Base-by-base conservation (phyloP, 2,797 vertebrate species). In the Botia almorhae region DNA sequence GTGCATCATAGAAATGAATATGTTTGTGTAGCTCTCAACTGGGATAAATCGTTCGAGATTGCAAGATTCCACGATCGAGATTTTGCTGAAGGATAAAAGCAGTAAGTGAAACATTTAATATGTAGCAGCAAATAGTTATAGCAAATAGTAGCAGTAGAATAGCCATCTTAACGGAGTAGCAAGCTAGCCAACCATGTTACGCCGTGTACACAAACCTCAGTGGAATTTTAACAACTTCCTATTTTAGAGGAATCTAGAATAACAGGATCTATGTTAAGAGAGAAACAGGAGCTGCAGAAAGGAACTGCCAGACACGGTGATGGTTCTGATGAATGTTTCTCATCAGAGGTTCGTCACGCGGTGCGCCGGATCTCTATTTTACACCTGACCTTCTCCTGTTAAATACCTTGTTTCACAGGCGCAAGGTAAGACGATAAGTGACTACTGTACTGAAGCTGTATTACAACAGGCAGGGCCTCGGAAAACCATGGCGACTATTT, bases 321-420 rank as follows among this genome's bases (percentile, higher is more conserved):
- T 78, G 85, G 89, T 88, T 92, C 89, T 93, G 92, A 93, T 92
- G 82, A 88, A 93, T 92, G 92, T 43, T 91, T 85, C 89, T 89
- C 90, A 91, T 93, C 91, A 91, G 84, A 88, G 86, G 63, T 85
- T 91, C 76, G 82, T 91, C 88, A 87, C 82, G 73, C 85, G 73
- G 85, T 84, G 84, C 84, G 89, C 89, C 89, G 84, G 86, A 88
- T 90, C 86, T 90, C 78, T 86, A 82, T 90, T 91, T 92, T 91
- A 89, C 89, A 90, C 90, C 89, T 91, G 92, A 93, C 92, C 91
- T 93, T 92, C 90, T 89, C 74, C 82, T 86, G 83, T 91, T 92
- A 89, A 92, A 92, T 91, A 91, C 91, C 83, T 86, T 90, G 90
- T 89, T 92, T 91, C 86, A 85, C 81, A 81, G 86, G 81, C 81